phyloP scores from a whole-genome alignment of 2,113 vertebrate species.

The Neopipo cinnamomea region DNA sequence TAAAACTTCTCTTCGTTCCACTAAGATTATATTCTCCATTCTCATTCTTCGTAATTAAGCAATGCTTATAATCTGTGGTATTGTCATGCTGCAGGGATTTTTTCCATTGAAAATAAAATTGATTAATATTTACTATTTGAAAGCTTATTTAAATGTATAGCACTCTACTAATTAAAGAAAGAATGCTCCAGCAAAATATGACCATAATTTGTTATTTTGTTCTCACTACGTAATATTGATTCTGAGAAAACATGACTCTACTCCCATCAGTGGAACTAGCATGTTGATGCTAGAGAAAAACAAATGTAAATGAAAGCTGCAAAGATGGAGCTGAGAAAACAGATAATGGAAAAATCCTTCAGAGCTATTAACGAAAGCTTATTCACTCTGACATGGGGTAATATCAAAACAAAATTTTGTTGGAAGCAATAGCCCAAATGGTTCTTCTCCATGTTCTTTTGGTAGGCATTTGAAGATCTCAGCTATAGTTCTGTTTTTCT shows the following conservation, averaged over 20 bases:
- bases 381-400: not conserved
- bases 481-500: not conserved
- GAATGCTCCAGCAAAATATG: not conserved
- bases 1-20: constrained; percentile 89
- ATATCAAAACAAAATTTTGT: not conserved
- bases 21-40: constrained; percentile 87
- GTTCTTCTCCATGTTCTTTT: not conserved
- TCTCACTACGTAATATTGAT: not conserved
- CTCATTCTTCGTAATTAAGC: constrained; percentile 87
- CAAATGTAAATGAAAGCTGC: not conserved
- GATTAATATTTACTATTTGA: not conserved
- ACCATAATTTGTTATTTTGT: not conserved
- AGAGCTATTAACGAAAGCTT: not conserved
- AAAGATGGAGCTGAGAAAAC: not conserved
- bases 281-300: not conserved
- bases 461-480: not conserved
- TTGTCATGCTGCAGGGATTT: constrained; percentile 71
- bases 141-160: not conserved
- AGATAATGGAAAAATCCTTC: not conserved
- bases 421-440: not conserved
- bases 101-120: constrained; percentile 45
- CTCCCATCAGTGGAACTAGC: not conserved
- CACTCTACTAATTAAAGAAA: not conserved
- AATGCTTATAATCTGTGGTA: constrained; percentile 90
- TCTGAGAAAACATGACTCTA: not conserved